phyloP scores from a whole-genome alignment of 1,140 invertebrate species.

The Caenorhabditis brenneri region DNA sequence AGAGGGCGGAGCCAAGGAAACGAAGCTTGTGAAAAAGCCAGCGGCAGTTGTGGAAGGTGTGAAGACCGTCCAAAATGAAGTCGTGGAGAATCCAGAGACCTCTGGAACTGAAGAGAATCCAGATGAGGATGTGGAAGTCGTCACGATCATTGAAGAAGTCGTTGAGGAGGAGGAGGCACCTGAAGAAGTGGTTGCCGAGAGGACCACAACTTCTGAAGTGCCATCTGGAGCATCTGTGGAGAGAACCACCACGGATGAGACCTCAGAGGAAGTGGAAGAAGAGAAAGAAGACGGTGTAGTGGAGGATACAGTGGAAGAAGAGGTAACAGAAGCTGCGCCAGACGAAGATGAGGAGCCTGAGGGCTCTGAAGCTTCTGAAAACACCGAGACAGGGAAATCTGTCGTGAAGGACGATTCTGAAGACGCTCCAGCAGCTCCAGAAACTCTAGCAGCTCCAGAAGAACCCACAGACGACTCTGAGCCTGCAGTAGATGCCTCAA shows the following conservation, averaged over 20 bases:
- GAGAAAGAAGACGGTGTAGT: background rate
- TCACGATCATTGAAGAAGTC: background rate
- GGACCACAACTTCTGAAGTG: background rate
- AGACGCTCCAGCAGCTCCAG: background rate
- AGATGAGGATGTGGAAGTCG: constrained; percentile 14
- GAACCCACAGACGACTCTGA: no score
- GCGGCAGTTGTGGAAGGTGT: background rate
- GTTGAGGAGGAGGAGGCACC: background rate
- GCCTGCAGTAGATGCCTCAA: no score
- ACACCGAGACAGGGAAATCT: no score
- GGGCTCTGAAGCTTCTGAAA: background rate
- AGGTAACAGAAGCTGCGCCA: no score
- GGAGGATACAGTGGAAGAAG: background rate
- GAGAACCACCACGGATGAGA: background rate
- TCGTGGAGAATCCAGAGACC: no score
- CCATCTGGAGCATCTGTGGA: background rate
- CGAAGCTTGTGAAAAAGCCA: no score
- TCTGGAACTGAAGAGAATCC: background rate
- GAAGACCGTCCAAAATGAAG: background rate
- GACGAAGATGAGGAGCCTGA: background rate
- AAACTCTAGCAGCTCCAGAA: background rate
- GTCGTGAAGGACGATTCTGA: no score
- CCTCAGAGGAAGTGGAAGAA: background rate
- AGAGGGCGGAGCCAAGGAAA: constrained; percentile 15
- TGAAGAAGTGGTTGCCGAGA: background rate